Evolutionary conservation across 2,113 vertebrate species (phyloP), one percentile per base, ranked within the genome.

Genomic region (Morone chrysops): DNA sequence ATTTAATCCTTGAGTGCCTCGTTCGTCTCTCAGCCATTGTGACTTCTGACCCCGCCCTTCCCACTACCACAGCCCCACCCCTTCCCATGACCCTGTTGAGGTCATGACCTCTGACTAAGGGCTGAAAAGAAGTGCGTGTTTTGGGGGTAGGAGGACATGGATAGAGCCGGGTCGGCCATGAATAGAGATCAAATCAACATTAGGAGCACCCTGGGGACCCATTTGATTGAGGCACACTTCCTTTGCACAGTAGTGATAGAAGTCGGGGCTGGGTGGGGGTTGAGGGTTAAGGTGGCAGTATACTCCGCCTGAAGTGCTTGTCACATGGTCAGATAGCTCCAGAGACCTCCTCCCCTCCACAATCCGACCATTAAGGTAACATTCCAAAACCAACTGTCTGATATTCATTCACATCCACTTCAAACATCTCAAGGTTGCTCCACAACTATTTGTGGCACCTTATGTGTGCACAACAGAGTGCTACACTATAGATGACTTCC

Each of bases 111-210:
- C 16, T 65, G 51, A 65, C 20, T 40, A 9, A 17, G 67, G 54
- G 14, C 54, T 81, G 31, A 81, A 73, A 66, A 67, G 25, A 48
- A 73, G 31, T 48, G 14, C 16, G 51, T 22, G 43, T 53, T 48
- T 47, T 8, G 6, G 38, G 43, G 53, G 22, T 14, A 10, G 41
- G 11, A 8, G 40, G 47, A n/a, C 63, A 56, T 17, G 10, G 31
- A 40, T 61, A 62, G 48, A 36, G 22, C 22, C 2, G 14, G 10
- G 40, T 47, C 4, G 31, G 31, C 43, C 25, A 75, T 78, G 74
- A 72, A 82, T 53, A 47, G 70, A 77, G 62, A 74, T 78, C 50
- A 77, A 60, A 69, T 80, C 57, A 74, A 78, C 72, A 76, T 76
- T 56, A 69, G 72, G n/a, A 62, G 56, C 40, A 18, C 72, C 71